Evolutionary conservation across 2,113 vertebrate genomes (phyloP).

Genomic region (Catharus minimus): DNA sequence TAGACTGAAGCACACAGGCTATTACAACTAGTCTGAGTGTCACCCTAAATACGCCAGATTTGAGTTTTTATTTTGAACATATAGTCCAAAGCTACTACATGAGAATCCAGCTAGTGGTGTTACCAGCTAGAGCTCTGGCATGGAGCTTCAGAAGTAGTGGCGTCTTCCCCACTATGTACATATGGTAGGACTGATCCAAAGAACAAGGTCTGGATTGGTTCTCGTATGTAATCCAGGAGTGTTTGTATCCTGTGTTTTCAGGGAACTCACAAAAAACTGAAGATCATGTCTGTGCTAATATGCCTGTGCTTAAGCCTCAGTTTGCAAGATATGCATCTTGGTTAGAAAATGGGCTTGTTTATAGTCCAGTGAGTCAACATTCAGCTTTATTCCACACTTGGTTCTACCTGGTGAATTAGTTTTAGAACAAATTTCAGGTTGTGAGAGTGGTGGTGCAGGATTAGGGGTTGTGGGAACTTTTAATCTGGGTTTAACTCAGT

Average conservation of each 20-base stretch:
- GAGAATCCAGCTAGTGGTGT: neutral
- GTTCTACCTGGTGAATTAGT: neutral
- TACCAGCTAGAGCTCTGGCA: neutral
- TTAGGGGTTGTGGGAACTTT: neutral
- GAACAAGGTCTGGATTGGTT: neutral
- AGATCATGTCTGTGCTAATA: neutral
- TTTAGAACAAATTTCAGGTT: neutral
- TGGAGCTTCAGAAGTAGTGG: neutral
- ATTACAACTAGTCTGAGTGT: neutral
- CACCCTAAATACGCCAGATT: neutral
- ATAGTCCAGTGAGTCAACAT: neutral
- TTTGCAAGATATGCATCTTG: neutral
- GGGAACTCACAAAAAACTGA: neutral
- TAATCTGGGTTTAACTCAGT: neutral
- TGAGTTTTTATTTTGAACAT: neutral
- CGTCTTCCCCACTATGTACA: rapidly evolving
- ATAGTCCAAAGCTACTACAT: neutral
- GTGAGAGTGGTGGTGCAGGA: neutral
- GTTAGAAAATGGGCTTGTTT: neutral
- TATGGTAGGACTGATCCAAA: neutral
- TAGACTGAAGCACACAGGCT: neutral
- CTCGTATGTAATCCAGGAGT: neutral
- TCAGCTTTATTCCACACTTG: neutral
- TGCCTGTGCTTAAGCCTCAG: neutral
- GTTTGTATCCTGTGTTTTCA: neutral